Evolutionary conservation across 2,888 invertebrate species (phyloP).

Genomic region (Idaea biselata): DNA sequence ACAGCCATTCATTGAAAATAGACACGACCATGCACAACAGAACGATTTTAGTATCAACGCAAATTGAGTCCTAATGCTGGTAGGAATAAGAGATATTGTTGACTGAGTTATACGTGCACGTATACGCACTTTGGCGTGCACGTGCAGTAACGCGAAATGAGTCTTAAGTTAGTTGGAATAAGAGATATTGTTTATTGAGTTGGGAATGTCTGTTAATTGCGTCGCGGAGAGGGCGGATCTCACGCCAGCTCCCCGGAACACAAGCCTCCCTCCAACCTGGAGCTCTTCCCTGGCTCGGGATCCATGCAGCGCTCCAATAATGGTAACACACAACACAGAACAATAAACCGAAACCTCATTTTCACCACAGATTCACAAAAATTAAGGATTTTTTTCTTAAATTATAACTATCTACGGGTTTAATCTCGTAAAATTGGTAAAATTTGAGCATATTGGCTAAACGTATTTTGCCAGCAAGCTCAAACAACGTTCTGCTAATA

Average conservation of each 20-base stretch:
- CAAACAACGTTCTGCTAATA: no score
- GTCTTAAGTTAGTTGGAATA: constrained; percentile 4
- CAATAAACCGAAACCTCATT: constrained; percentile 2
- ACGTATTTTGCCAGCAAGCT: no score
- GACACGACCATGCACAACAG: not conserved
- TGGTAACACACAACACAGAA: constrained; percentile 81
- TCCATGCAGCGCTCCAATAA: constrained; percentile 87
- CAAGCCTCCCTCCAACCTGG: constrained; percentile 86
- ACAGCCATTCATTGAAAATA: not conserved
- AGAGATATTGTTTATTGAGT: constrained; percentile 36
- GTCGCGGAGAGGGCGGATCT: constrained; percentile 69
- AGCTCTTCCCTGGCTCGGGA: constrained; percentile 83
- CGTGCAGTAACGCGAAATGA: not conserved
- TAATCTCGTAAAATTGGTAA: no score
- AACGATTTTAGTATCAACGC: not conserved
- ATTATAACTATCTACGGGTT: no score
- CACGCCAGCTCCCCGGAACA: constrained; percentile 83
- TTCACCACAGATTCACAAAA: constrained; percentile 3
- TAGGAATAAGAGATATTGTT: constrained; percentile 10
- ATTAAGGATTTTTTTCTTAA: no score
- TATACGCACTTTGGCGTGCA: no score
- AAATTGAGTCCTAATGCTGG: not conserved
- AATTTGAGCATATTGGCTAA: no score
- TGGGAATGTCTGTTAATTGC: constrained; percentile 55
- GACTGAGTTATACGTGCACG: constrained; percentile 34